Evolutionary conservation across 2,888 invertebrate genomes (phyloP), one percentile per base, ranked within the genome.

Genomic region (Kuschelorhynchus macadamiae): DNA sequence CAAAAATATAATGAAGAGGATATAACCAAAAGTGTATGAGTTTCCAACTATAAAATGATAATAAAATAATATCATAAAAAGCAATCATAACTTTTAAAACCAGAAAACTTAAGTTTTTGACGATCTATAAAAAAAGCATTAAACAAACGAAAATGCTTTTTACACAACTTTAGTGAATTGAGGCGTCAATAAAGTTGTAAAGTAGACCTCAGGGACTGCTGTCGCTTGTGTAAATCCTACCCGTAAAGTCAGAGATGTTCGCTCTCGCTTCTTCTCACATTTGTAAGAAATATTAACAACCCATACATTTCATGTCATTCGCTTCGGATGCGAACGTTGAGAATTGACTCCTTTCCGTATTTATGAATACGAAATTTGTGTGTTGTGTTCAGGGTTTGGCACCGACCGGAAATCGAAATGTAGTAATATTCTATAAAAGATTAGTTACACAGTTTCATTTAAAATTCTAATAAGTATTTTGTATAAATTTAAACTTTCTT

Each of bases 131-230:
- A 79, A 79, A n/a, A 78, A 72, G 77, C 79, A 78, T 78, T 80
- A 80, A 80, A 79, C 78, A 80, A 79, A 78, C 78, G 78, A 76
- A 76, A 78, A 74, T 71, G 76, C 74, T 79, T 80, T 79, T 80
- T 80, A 79, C 74, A 78, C 77, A 78, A 79, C 76, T 80, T 80
- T 78, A 78, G 79, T 76, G 76, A 78, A 78, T 78, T 76, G 76
- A 76, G 79, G 78, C 78, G 80, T 80, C 81, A 80, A 81, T 81
- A 81, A 81, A 81, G 79, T 80, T 80, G 79, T 79, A 79, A 81
- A 81, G 79, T 81, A 79, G 78, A 79, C 80, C 80, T 78, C 70
- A 63, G 80, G 80, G 81, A 81, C 78, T 78, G 73, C 78, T 79
- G 79, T 79, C 79, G 78, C 78, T 77, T 75, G 74, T 77, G 77